A percentile compares a stretch with the other conserved stretches of the same genome.
Conservation (phyloP, 2,113 vertebrate genomes). For the Colaptes auratus region DNA sequence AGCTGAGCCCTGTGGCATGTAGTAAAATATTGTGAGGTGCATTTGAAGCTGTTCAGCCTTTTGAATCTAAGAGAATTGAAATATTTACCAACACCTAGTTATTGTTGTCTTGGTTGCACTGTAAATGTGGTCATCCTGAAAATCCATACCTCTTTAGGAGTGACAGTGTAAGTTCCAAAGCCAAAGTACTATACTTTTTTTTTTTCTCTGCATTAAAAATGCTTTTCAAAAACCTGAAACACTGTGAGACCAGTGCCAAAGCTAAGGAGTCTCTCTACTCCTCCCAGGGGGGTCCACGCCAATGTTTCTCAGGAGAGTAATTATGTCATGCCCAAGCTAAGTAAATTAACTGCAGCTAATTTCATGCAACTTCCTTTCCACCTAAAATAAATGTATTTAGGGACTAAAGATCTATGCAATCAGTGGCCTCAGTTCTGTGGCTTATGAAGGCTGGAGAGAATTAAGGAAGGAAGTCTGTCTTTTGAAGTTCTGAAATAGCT, state of each 20-base stretch:
- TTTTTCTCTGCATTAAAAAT: background rate
- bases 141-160: background rate
- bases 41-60: background rate
- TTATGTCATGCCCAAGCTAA: background rate
- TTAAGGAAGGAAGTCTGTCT: background rate
- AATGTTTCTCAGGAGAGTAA: background rate
- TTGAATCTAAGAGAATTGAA: background rate
- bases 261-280: background rate
- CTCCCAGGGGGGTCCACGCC: background rate
- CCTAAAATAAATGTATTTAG: background rate
- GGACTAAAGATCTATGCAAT: background rate
- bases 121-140: background rate
- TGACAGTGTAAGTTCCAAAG: background rate
- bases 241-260: background rate
- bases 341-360: background rate
- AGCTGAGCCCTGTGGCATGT: background rate
- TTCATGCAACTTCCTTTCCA: background rate
- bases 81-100: background rate
- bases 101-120: background rate
- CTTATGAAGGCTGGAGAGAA: background rate
- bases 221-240: background rate
- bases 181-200: no score
- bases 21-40: background rate
- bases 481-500: background rate
- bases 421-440: background rate